Evolutionary conservation across 2,888 invertebrate genomes (phyloP), one percentile per base, ranked within the genome.

Genomic region (Tipula unca): DNA sequence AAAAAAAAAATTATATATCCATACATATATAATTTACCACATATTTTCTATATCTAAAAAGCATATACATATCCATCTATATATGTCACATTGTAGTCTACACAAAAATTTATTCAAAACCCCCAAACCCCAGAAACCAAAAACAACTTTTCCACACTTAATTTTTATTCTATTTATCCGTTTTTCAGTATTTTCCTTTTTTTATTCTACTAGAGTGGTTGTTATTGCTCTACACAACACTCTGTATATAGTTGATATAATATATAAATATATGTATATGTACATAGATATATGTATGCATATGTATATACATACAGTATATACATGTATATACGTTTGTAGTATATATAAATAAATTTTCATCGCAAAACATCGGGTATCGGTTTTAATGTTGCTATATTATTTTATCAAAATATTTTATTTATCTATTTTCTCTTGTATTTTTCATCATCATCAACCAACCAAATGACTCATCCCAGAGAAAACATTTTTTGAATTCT

Each of bases 341-440:
- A 25, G 10, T 69, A 25, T 10, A 69, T 69, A 20, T n/a, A n/a
- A 2, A 48, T 48, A 48, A 17, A 48, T 48, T 48, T 48, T 17
- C 48, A 48, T 48, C 48, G 48, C 69, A 69, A 69, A 69, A 69
- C 69, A 69, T 69, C 69, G 69, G 69, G 69, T 69, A 69, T 69
- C 69, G 69, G 69, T 69, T 69, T 69, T 69, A 69, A 69, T 69
- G 69, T 69, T 69, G 69, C n/a, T 69, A 69, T 69, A 69, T 69
- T 69, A 69, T 69, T 69, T 69, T 69, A 69, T 69, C 69, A 69
- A 69, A 69, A 69, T 69, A 69, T 69, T 69, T 69, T 69, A 69
- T 69, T 69, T 69, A 69, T 69, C 69, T 69, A 69, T 69, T 25
- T 69, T 69, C 25, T 69, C 69, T 69, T 10, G 69, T 69, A 69